phyloP scores from a whole-genome alignment of 2,113 vertebrate genomes.

The Mirza zaza region DNA sequence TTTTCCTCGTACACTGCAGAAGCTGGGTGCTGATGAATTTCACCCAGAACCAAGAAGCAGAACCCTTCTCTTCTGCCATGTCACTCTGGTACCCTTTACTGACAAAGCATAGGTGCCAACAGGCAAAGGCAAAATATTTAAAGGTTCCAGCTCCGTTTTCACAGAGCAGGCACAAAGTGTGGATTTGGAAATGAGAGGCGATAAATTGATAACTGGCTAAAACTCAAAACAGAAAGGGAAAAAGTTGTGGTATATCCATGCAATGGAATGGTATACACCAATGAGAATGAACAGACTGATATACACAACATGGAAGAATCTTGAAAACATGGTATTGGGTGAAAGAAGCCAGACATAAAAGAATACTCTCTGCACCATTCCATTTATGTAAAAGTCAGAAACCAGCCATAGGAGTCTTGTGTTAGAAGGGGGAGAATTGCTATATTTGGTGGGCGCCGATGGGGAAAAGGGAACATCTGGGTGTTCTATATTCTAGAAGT shows the following conservation, averaged over 20 bases:
- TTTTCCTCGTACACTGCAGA: neutral
- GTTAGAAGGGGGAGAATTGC: neutral
- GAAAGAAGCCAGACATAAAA: neutral
- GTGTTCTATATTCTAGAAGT: neutral
- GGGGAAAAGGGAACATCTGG: too few species aligned
- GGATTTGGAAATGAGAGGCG: neutral
- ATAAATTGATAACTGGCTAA: neutral
- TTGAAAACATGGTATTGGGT: fast-evolving
- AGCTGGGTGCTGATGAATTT: neutral
- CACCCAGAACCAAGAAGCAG: neutral
- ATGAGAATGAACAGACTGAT: neutral
- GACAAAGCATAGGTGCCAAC: neutral
- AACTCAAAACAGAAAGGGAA: neutral
- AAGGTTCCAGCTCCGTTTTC: neutral
- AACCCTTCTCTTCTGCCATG: neutral
- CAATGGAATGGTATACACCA: neutral
- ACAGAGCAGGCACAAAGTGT: neutral
- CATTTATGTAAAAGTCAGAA: neutral
- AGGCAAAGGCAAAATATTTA: neutral
- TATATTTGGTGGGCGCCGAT: neutral
- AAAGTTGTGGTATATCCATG: neutral
- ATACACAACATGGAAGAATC: fast-evolving
- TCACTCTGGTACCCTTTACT: neutral
- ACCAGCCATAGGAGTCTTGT: neutral
- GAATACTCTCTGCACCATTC: neutral